Conservation (phyloP, 2,888 invertebrate genomes). For the Julus scanicus region DNA sequence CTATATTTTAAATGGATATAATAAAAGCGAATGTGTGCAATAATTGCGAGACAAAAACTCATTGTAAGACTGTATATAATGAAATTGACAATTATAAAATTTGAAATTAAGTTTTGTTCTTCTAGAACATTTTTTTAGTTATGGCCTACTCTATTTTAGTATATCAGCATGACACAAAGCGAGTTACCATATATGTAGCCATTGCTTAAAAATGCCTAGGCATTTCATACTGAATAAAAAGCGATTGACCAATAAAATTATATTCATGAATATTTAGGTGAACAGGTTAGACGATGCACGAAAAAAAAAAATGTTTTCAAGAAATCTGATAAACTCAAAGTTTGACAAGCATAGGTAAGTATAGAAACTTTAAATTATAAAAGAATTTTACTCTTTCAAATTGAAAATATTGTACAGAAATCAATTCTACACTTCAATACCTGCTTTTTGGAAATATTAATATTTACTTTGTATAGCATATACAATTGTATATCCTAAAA, state of each 20-base stretch:
- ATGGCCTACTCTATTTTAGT: slow-evolving; percentile 31
- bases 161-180: background rate
- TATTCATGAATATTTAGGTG: background rate
- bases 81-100: slow-evolving; percentile 6
- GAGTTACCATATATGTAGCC: background rate
- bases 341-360: background rate
- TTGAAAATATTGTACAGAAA: background rate
- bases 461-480: background rate
- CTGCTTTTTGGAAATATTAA: background rate
- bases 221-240: no score
- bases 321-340: background rate
- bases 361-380: background rate
- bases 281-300: background rate
- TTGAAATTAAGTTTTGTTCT: slow-evolving; percentile 34
- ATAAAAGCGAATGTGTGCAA: background rate
- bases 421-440: background rate
- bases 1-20: background rate
- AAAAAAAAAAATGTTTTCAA: background rate
- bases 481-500: background rate
- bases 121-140: background rate
- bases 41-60: background rate
- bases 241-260: background rate
- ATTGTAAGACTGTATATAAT: background rate
- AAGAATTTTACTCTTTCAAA: background rate
- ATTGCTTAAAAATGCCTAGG: background rate